Evolutionary conservation across 2,113 vertebrate species (phyloP).

Genomic region (Chlorocebus sabaeus): DNA sequence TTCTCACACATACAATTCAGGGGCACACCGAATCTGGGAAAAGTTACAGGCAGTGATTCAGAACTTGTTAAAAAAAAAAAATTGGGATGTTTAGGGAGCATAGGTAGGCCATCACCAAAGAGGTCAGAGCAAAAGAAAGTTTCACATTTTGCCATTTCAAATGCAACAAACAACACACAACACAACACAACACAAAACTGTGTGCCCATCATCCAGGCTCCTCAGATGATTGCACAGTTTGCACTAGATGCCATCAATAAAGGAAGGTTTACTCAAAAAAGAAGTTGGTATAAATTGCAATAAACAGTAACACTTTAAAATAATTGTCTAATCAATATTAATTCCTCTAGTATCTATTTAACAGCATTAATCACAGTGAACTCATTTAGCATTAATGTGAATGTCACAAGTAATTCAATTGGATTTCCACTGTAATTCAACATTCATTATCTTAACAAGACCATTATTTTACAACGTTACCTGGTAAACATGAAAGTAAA

Average conservation of each 20-base stretch:
- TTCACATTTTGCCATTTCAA: slow-evolving; percentile 15
- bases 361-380: slow-evolving; percentile 75
- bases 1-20: neutral
- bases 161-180: neutral
- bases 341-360: slow-evolving; percentile 79
- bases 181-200: neutral
- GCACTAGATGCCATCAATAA: neutral
- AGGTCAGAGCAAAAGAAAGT: neutral
- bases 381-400: slow-evolving; percentile 76
- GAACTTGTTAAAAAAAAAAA: neutral
- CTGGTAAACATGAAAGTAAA: slow-evolving; percentile 28
- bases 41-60: neutral
- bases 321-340: slow-evolving; percentile 82
- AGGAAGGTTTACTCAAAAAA: slow-evolving; percentile 46
- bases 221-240: neutral
- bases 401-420: slow-evolving; percentile 70
- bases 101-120: neutral
- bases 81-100: neutral
- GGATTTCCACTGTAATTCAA: slow-evolving; percentile 72
- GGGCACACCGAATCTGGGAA: neutral
- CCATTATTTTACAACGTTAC: slow-evolving; percentile 64
- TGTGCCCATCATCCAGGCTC: neutral
- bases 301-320: slow-evolving; percentile 78
- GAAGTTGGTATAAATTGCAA: slow-evolving; percentile 67
- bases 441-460: slow-evolving; percentile 73